Evolutionary conservation across 2,888 invertebrate species (phyloP), one percentile per base, ranked within the genome.

Genomic region (Trichacis sp.): DNA sequence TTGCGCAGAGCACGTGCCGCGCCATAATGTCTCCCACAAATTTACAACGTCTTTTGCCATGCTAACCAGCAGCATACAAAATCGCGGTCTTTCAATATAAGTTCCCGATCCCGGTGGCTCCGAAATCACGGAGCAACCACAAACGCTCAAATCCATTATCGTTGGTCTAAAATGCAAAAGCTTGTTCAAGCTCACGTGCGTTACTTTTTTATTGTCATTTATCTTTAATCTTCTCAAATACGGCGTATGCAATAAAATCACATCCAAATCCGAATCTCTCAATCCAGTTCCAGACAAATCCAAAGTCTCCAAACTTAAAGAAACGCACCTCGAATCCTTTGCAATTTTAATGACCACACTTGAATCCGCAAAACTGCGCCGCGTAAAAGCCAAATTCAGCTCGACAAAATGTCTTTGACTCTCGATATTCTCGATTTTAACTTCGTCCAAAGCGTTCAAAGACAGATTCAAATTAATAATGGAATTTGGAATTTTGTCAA

Each of bases 391-490:
- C 2, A 82, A 50, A 61, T 79, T 82, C 11, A 84, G 68, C 46
- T 68, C 76, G 4, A 82, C 71, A 48, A 84, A 66, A 43, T 81
- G 80, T 11, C 72, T 74, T 24, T 79, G 77, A 1, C 82, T 46
- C n/a, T n/a, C n/a, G 1, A 77, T 52, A 45, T 60, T 66, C 2
- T 53, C 68, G 1, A 73, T 56, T 2, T 64, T 73, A 0, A 78
- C 72, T 0, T 69, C 64, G 0, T 71, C 74, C 0, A 84, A 56
- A 12, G 72, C 68, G 56, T 84, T 84, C 71, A 78, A 81, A 1
- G 84, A 83, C 8, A 83, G 50, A 58, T 84, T 80, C 8, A 83
- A 59, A 69, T 76, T 78, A 0, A 75, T 73, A 0, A 84, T 58
- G 24, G 69, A 62, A 24, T 71, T 74, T 4, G 59, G 68, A 2